These are phyloP conservation scores for Phorcus lineatus DNA, from an alignment of 2,888 invertebrate species.

Conservation along the genomic window DNA sequence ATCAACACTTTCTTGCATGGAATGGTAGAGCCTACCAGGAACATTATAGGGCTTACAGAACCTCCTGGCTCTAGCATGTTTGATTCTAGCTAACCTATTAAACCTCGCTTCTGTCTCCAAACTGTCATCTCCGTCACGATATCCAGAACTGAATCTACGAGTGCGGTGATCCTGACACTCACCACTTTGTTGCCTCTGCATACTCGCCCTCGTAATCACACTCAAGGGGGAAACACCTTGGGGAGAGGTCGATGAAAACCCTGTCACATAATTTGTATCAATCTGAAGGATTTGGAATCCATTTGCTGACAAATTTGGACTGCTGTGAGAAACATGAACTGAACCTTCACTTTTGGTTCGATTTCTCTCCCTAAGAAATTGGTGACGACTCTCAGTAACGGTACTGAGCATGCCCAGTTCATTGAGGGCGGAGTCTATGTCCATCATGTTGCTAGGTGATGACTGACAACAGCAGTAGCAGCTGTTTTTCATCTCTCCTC, in stretches of 20 bases:
- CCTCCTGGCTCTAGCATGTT: slow-evolving; percentile 40
- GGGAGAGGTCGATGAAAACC: slow-evolving; percentile 26
- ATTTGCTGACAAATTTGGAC: slow-evolving; percentile 28
- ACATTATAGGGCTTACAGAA: slow-evolving; percentile 66
- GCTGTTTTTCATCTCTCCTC: slow-evolving; percentile 28
- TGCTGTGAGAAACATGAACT: slow-evolving; percentile 9
- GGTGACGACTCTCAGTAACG: slow-evolving; percentile 66
- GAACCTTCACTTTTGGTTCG: slow-evolving; percentile 54
- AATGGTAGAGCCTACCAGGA: slow-evolving; percentile 63
- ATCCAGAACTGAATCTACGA: slow-evolving; percentile 36
- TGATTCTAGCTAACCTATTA: slow-evolving; percentile 46
- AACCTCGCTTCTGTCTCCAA: slow-evolving; percentile 42
- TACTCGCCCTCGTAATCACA: slow-evolving; percentile 12
- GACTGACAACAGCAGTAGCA: slow-evolving; percentile 31
- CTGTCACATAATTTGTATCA: slow-evolving; percentile 63
- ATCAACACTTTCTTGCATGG: slow-evolving; percentile 54
- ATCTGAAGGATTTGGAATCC: slow-evolving; percentile 61
- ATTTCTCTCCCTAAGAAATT: slow-evolving; percentile 60
- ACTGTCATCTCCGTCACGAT: slow-evolving; percentile 40
- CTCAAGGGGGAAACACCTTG: not conserved
- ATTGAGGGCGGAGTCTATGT: slow-evolving; percentile 68
- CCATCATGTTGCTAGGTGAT: slow-evolving; percentile 48
- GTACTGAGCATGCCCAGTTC: slow-evolving; percentile 73
- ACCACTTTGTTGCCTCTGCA: not conserved
- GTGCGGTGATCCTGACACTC: not conserved